Conservation (phyloP, 64 coral and sea anemone species). For the Montipora foliosa region DNA sequence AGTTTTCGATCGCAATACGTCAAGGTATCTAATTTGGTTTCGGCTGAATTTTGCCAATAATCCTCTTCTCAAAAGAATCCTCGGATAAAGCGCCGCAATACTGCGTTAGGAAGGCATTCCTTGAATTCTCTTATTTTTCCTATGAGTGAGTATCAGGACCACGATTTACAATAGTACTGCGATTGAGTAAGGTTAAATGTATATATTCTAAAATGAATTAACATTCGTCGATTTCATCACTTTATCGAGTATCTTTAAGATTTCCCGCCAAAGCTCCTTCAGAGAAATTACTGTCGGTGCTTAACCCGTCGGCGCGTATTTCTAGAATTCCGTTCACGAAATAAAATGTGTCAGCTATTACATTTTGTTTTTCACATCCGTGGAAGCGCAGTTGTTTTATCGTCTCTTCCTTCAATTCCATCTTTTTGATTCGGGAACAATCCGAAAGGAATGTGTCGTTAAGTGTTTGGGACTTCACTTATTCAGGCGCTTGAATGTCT, state of each 20-base stretch:
- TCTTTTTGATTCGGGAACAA: neutral
- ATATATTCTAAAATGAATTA: neutral
- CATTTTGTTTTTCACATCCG: neutral
- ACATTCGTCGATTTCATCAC: neutral
- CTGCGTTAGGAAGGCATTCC: neutral
- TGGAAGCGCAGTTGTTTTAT: neutral
- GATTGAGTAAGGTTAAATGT: no score
- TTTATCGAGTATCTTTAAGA: no score
- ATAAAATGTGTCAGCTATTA: neutral
- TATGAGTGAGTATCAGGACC: neutral
- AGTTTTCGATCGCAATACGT: neutral
- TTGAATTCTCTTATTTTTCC: neutral
- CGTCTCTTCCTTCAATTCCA: neutral
- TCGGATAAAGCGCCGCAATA: neutral
- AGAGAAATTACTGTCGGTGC: no score
- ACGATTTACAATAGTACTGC: no score
- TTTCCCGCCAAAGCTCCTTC: no score
- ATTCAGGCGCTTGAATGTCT: neutral
- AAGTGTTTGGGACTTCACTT: neutral
- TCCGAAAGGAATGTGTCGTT: neutral
- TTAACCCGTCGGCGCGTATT: no score
- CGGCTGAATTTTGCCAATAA: neutral
- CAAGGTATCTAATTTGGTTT: neutral
- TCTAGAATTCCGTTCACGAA: neutral
- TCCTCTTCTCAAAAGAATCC: slow-evolving; percentile 11